These are phyloP conservation scores for Xenopus borealis DNA, from an alignment of 2,113 vertebrate species.

Conservation along the genomic window DNA sequence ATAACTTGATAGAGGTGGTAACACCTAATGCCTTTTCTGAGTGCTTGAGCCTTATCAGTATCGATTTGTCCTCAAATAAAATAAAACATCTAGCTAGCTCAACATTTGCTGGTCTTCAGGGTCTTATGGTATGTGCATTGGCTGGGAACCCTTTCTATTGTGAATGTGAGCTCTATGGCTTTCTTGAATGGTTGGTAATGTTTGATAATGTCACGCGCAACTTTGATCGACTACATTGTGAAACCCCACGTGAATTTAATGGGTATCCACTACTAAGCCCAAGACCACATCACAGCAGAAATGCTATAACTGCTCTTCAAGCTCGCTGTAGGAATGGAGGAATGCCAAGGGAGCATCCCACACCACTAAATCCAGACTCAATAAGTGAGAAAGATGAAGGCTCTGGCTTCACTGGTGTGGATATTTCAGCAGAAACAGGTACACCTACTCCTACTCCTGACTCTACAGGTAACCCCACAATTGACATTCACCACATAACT, in stretches of 20 bases:
- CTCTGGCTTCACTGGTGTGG: constrained; percentile 83
- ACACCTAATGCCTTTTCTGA: constrained; percentile 90
- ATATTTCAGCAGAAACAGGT: constrained; percentile 78
- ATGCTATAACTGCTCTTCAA: constrained; percentile 83
- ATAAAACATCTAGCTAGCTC: constrained; percentile 84
- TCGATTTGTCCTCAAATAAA: constrained; percentile 94
- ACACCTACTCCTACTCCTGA: constrained; percentile 62
- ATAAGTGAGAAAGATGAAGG: constrained; percentile 75
- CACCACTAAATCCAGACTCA: constrained; percentile 72
- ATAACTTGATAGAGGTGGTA: constrained; percentile 95
- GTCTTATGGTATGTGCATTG: constrained; percentile 89
- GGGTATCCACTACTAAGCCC: constrained; percentile 89
- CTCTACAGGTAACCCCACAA: constrained; percentile 72
- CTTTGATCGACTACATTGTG: constrained; percentile 93
- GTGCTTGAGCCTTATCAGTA: constrained; percentile 90
- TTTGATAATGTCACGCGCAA: constrained; percentile 97
- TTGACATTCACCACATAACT: constrained; percentile 83
- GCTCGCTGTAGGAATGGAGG: constrained; percentile 86
- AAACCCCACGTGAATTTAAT: constrained; percentile 83
- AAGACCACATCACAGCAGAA: constrained; percentile 80
- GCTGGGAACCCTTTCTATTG: constrained; percentile 97
- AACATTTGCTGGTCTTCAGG: constrained; percentile 82
- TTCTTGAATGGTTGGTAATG: constrained; percentile 88
- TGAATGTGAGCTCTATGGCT: constrained; percentile 87
- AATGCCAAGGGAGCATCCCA: constrained; percentile 74